Evolutionary conservation across 2,888 invertebrate genomes (phyloP), one percentile per base, ranked within the genome.

Genomic region (Diaprepes abbreviatus): DNA sequence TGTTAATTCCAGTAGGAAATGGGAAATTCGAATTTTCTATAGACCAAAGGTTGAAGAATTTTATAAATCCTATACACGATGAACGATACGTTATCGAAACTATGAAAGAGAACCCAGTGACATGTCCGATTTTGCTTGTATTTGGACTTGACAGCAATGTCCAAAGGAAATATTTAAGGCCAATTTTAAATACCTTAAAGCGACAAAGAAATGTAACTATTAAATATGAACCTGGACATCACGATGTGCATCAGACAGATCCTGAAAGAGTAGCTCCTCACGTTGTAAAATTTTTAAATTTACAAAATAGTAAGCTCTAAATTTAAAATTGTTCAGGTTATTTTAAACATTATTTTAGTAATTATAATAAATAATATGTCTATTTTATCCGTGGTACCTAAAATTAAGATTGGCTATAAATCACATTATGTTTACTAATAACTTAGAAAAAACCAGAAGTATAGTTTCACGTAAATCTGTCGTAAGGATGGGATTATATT

Each of bases 241-340:
- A 91, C 72, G 89, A 91, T 74, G 87, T 90, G 0, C 91, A 91
- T 78, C 86, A 87, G 40, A 87, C 86, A 5, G 77, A 86, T 73
- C 90, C 91, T 0, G 87, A 88, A 70, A 77, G 80, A 6, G 82
- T 90, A 2, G 85, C 85, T 0, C 78, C 79, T 1, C 48, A 77
- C 43, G 73, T 82, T 36, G 73, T 45, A 24, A 74, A 77, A 52
- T 82, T 82, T 79, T 77, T 82, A 57, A 64, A 72, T 24, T 62
- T 50, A 33, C 58, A 74, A 45, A 78, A 75, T 58, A 76, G 74
- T 24, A 80, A 81, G 71, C 73, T 81, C 19, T 81, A 64, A 70
- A n/a, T 33, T 12, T 52, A 31, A 52, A 31, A 28, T 14, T 52
- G 31, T n/a, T n/a, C n/a, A n/a, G n/a, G n/a, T n/a, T n/a, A n/a